Conservation (phyloP, 1,140 invertebrate genomes). For the Cotesia vestalis region DNA sequence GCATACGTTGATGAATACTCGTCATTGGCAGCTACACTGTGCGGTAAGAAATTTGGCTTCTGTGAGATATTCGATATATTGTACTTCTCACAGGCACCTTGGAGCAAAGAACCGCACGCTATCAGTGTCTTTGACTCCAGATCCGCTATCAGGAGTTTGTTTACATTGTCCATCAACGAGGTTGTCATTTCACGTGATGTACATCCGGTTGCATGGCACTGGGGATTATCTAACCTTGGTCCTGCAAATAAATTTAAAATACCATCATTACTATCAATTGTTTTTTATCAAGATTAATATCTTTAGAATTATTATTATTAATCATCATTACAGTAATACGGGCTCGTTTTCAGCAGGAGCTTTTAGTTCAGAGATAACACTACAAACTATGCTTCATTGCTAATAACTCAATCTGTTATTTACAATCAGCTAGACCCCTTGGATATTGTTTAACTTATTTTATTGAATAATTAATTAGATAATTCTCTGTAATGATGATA, state of each 20-base stretch:
- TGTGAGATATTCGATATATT: constrained; percentile 83
- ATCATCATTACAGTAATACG: no score
- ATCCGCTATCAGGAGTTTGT: constrained; percentile 92
- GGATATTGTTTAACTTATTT: no score
- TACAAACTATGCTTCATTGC: no score
- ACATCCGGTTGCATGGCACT: constrained; percentile 88
- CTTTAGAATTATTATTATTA: no score
- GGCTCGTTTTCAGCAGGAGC: no score
- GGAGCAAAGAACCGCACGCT: constrained; percentile 85
- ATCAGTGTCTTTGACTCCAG: constrained; percentile 82
- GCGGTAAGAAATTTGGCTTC: constrained; percentile 77
- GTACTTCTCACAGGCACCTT: constrained; percentile 90
- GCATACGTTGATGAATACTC: constrained; percentile 90
- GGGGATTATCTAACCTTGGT: constrained; percentile 84
- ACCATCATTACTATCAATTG: no score
- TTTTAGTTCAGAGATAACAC: no score
- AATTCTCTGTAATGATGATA: no score
- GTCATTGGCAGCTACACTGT: constrained; percentile 90
- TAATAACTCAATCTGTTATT: no score
- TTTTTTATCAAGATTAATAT: no score
- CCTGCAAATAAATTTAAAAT: constrained; percentile 63
- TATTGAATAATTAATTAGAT: no score
- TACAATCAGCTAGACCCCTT: no score
- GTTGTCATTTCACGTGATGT: constrained; percentile 72
- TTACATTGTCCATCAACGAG: constrained; percentile 82